Percentiles rank a stretch among this genome's conserved stretches.
Evolutionary conservation across 1,140 invertebrate species (phyloP).

Genomic region (Planococcus citri): DNA sequence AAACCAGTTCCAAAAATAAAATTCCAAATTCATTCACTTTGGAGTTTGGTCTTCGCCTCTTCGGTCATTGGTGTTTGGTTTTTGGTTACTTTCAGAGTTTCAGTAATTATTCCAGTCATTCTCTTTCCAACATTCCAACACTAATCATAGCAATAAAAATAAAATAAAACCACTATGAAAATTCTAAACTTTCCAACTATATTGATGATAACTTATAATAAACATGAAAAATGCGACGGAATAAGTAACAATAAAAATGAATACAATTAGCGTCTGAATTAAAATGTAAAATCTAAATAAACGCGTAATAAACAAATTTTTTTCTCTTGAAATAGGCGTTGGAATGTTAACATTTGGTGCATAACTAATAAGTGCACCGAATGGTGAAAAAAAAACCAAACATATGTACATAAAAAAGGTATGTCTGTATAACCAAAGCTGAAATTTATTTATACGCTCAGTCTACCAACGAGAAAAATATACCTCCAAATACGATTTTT

Average conservation of each 20-base stretch:
- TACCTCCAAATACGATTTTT: not conserved
- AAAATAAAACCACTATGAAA: not conserved
- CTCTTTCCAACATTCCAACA: no score
- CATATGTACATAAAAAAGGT: conserved; percentile 9
- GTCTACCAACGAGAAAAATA: not conserved
- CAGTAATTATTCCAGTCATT: no score
- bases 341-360: conserved; percentile 1
- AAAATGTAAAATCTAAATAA: conserved; percentile 2
- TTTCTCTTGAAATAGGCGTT: conserved; percentile 4
- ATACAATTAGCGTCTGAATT: conserved; percentile 8
- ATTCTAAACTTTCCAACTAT: conserved; percentile 10
- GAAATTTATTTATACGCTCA: not conserved
- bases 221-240: conserved; percentile 16
- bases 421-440: not conserved
- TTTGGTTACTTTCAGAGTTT: no score
- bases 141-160: no score
- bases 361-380: conserved; percentile 19
- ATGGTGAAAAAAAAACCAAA: conserved; percentile 13
- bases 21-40: no score
- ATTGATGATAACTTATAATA: conserved; percentile 16
- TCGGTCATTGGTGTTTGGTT: no score
- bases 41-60: no score
- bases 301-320: not conserved
- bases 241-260: conserved; percentile 15
- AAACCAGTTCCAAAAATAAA: no score